These are phyloP conservation scores for Standfussiana lucernea DNA, from an alignment of 2,888 invertebrate species.

Conservation along the genomic window DNA sequence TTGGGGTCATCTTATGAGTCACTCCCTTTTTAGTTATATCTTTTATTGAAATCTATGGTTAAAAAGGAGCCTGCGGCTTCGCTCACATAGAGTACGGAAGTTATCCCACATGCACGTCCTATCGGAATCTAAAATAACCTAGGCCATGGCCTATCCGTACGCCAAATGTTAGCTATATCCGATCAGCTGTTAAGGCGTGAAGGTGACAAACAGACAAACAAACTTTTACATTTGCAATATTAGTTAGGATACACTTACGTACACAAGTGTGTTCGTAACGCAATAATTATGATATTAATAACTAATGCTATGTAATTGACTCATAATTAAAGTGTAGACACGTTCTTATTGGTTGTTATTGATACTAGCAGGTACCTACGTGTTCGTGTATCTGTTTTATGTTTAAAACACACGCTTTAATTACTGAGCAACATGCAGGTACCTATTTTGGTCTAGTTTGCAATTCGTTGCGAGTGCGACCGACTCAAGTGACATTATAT, in stretches of 20 bases:
- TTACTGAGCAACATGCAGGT: neutral
- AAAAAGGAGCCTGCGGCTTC: neutral
- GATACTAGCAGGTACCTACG: neutral
- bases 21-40: neutral
- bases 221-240: neutral
- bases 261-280: conserved; percentile 6
- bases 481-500: neutral
- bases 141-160: neutral
- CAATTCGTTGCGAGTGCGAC: neutral
- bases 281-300: conserved; percentile 56
- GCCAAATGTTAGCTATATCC: neutral
- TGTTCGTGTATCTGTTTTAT: neutral
- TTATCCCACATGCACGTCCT: neutral
- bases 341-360: conserved; percentile 31
- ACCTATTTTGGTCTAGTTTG: neutral
- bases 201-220: neutral
- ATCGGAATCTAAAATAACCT: neutral
- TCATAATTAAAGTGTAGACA: conserved; percentile 34
- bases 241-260: neutral
- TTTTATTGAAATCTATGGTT: neutral
- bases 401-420: neutral
- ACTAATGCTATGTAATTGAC: conserved; percentile 46
- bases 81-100: neutral
- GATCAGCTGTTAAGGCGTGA: neutral
- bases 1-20: neutral